Conservation (phyloP, 2,888 invertebrate genomes). For the Formica aserva region DNA sequence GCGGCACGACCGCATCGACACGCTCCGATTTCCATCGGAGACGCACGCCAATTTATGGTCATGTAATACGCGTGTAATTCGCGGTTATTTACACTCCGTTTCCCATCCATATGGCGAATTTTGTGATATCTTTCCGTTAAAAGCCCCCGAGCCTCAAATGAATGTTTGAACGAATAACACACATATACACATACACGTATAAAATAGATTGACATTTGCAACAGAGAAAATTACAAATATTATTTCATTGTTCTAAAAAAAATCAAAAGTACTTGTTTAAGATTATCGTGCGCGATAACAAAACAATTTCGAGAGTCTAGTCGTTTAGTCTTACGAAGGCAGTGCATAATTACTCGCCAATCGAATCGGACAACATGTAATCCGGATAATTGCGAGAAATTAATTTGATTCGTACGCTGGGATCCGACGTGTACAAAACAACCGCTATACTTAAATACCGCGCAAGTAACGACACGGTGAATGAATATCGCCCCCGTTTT, state of each 20-base stretch:
- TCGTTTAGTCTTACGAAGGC: not conserved
- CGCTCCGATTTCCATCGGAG: constrained; percentile 49
- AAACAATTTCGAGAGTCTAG: not conserved
- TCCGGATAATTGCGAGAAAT: not conserved
- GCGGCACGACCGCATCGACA: constrained; percentile 59
- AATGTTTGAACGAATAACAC: not conserved
- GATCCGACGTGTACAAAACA: not conserved
- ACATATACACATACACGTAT: not conserved
- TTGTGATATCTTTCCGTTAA: constrained; percentile 47
- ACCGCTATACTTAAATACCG: not conserved
- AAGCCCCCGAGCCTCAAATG: constrained; percentile 7
- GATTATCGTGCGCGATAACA: not conserved
- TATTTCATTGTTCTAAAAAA: not conserved
- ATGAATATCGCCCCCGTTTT: constrained; percentile 37
- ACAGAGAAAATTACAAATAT: not conserved
- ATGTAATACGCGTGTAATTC: constrained; percentile 61
- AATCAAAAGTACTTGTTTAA: not conserved
- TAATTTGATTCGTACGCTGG: not conserved
- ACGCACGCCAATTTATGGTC: constrained; percentile 55
- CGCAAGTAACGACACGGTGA: constrained; percentile 51
- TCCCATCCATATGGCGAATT: constrained; percentile 63
- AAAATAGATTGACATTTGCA: not conserved
- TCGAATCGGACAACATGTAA: not conserved
- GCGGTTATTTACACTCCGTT: constrained; percentile 61
- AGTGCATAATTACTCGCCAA: not conserved